Conservation (phyloP, 2,113 vertebrate genomes). For the Dasyurus viverrinus region DNA sequence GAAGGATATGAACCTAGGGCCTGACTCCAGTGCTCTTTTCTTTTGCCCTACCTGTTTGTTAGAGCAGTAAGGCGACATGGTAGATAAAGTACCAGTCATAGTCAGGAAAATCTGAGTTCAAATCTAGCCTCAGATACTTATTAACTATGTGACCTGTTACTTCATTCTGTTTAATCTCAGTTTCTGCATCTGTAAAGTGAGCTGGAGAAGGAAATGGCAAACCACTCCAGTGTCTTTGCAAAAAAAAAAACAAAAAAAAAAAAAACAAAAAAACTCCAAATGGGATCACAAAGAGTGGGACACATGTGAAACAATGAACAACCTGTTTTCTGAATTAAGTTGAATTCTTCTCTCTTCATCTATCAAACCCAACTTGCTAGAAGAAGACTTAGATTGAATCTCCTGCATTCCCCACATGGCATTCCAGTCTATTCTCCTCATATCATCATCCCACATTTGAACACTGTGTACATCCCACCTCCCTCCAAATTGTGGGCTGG, state of each 20-base stretch:
- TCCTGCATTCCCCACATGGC: not conserved
- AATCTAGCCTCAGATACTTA: not conserved
- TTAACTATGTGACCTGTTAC: not conserved
- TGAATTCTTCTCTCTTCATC: not conserved
- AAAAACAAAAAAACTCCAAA: not conserved
- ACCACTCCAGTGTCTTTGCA: not conserved
- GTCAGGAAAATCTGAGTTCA: not conserved
- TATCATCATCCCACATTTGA: not conserved
- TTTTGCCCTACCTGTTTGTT: not conserved
- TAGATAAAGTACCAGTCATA: not conserved
- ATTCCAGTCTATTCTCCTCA: constrained; percentile 1
- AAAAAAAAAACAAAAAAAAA: not conserved
- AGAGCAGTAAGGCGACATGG: not conserved
- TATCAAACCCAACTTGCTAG: not conserved
- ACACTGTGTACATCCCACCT: not conserved
- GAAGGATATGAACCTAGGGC: not conserved
- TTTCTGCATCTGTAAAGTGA: not conserved
- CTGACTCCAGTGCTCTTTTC: not conserved
- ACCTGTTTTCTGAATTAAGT: not conserved
- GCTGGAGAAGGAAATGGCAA: not conserved
- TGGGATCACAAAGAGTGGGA: too few species aligned
- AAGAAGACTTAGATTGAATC: not conserved
- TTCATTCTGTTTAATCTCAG: not conserved
- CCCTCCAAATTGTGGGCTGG: not conserved
- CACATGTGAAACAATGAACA: too few species aligned